Base-by-base conservation (phyloP, 1,140 invertebrate genomes). In the Drosophila funebris region DNA sequence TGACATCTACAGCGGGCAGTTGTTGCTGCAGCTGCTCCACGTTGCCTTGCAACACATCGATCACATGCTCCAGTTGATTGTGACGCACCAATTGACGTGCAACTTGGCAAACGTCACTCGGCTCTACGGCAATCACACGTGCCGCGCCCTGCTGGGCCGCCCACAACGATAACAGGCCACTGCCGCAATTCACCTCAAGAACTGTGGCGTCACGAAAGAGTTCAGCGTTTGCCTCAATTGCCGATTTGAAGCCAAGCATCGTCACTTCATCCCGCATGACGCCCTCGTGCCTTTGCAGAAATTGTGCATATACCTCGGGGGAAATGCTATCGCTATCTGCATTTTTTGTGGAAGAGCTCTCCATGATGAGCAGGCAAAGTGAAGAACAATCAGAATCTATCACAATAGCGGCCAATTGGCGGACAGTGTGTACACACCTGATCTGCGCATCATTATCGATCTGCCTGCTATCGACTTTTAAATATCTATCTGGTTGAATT, bases 171-270 rank as follows among this genome's bases (percentile, higher is more conserved):
- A 77, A 9, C 1, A 74, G 1, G 0, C 14, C 72, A 29, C 60
- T 77, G 27, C 75, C 75, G 31, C 75, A 77, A 36, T 54, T 48
- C 16, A 77, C 29, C 29, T 75, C 75, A 0, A 77, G 60, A 2
- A 77, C 75, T 1, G 29, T 39, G 37, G 75, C 71, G 4, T 27
- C 48, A 1, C 27, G 24, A 13, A 77, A 74, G 20, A 70, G 33
- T 1, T 60, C 3, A 0, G n/a, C 29, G n/a, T 77, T 70, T 0
- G 39, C 36, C 33, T 50, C 58, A 4, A 77, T 71, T 1, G 75
- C 75, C 5, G 18, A 27, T 6, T 56, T 64, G 7, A 71, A 77
- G 20, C 41, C 48, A 33, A 43, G 14, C 72, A 77, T 74, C 0
- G 50, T 48, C 1, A 33, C 53, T 7, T 54, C 18, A 14, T 77